phyloP scores from a whole-genome alignment of 1,140 invertebrate genomes.

The Lamellibrachia luymesi region DNA sequence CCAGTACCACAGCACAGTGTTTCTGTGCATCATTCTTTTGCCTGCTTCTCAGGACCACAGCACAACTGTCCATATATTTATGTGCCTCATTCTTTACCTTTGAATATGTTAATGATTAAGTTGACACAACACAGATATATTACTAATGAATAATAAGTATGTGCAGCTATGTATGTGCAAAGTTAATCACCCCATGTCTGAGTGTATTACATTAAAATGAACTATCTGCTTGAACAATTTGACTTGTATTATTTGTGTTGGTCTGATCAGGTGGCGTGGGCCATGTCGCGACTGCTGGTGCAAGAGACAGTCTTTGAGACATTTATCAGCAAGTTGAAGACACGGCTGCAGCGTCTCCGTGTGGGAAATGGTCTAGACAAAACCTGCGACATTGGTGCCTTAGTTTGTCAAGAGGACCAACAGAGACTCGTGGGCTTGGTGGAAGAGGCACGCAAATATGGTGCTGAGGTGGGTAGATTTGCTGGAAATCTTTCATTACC shows the following conservation, averaged over 20 bases:
- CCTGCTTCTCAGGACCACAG: too few relatives aligned
- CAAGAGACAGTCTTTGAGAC: slow-evolving; percentile 61
- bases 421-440: slow-evolving; percentile 50
- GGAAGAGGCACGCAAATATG: slow-evolving; percentile 52
- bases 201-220: neutral
- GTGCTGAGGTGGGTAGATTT: slow-evolving; percentile 52
- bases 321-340: slow-evolving; percentile 59
- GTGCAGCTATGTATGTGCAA: too few relatives aligned
- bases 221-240: neutral
- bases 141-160: too few relatives aligned
- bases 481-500: too few relatives aligned
- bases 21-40: too few relatives aligned
- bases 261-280: slow-evolving; percentile 58
- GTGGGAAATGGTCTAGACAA: slow-evolving; percentile 60
- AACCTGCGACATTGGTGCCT: slow-evolving; percentile 54
- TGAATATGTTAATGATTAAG: neutral
- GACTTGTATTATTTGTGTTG: neutral
- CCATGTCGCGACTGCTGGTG: slow-evolving; percentile 60
- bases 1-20: too few relatives aligned
- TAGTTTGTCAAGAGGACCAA: slow-evolving; percentile 50
- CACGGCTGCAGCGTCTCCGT: slow-evolving; percentile 51
- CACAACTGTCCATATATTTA: neutral
- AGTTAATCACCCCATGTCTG: neutral
- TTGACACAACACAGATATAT: too few relatives aligned
- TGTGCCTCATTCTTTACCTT: neutral